Evolutionary conservation across 2,888 invertebrate genomes (phyloP).

Genomic region (Latrodectus hesperus): DNA sequence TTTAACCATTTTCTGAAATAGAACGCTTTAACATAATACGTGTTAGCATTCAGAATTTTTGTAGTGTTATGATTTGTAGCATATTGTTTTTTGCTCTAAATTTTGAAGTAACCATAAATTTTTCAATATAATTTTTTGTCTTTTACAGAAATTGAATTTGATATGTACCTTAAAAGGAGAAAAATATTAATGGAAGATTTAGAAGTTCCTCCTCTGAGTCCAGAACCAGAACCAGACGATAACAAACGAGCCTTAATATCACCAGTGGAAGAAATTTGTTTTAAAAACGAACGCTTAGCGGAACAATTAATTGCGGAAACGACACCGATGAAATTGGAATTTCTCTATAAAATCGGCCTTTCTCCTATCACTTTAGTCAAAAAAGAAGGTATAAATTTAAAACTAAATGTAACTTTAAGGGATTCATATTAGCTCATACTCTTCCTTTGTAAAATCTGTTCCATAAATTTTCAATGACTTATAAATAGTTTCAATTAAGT

Average conservation of each 20-base stretch:
- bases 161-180: slow-evolving; percentile 60
- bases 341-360: slow-evolving; percentile 55
- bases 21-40: too few species aligned
- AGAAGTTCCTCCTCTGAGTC: not conserved
- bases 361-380: slow-evolving; percentile 56
- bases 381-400: slow-evolving; percentile 44
- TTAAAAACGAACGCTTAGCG: slow-evolving; percentile 11
- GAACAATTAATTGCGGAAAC: slow-evolving; percentile 43
- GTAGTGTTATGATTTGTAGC: too few species aligned
- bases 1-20: too few species aligned
- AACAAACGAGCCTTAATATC: not conserved
- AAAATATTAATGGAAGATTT: slow-evolving; percentile 49
- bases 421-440: too few species aligned
- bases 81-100: too few species aligned
- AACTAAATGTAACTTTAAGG: too few species aligned
- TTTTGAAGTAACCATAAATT: too few species aligned
- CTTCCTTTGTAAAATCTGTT: too few species aligned
- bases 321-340: slow-evolving; percentile 67
- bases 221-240: slow-evolving; percentile 15
- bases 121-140: not conserved
- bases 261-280: slow-evolving; percentile 6
- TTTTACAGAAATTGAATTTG: slow-evolving; percentile 62
- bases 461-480: too few species aligned
- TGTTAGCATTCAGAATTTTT: too few species aligned
- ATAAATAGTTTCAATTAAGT: too few species aligned